Conservation (phyloP, 2,888 invertebrate genomes). For the Noctua janthe region DNA sequence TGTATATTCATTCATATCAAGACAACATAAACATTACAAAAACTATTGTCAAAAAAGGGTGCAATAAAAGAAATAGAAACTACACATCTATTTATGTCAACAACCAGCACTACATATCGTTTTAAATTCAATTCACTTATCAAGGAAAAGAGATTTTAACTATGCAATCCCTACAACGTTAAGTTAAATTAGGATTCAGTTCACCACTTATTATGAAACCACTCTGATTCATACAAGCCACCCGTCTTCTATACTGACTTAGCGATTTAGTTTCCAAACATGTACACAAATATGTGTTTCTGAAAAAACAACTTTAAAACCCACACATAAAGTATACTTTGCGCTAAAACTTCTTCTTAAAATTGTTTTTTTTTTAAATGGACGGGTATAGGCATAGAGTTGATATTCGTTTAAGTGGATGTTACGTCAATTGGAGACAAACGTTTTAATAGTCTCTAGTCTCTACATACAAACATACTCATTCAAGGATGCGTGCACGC, state of each 20-base stretch:
- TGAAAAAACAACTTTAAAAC: background rate
- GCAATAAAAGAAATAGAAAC: background rate
- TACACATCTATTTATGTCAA: background rate
- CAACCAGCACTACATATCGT: background rate
- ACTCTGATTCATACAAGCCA: conserved; percentile 53
- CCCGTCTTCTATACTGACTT: conserved; percentile 17
- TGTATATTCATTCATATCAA: background rate
- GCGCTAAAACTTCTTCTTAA: background rate
- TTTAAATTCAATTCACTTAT: conserved; percentile 35
- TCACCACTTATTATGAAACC: conserved; percentile 50
- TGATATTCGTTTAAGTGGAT: background rate
- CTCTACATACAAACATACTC: conserved; percentile 7
- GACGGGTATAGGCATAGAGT: background rate
- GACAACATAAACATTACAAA: background rate
- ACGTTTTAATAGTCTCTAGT: background rate
- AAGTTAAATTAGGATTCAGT: conserved; percentile 51
- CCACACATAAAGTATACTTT: background rate
- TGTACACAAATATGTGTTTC: background rate
- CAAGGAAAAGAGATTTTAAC: conserved; percentile 49
- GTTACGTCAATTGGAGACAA: background rate
- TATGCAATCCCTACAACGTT: conserved; percentile 24
- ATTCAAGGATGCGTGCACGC: conserved; percentile 58
- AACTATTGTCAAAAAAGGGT: background rate
- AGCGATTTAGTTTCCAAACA: conserved; percentile 15
- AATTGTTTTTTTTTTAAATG: background rate